Conservation (phyloP, 1,140 invertebrate genomes). For the Leptinotarsa defecta region DNA sequence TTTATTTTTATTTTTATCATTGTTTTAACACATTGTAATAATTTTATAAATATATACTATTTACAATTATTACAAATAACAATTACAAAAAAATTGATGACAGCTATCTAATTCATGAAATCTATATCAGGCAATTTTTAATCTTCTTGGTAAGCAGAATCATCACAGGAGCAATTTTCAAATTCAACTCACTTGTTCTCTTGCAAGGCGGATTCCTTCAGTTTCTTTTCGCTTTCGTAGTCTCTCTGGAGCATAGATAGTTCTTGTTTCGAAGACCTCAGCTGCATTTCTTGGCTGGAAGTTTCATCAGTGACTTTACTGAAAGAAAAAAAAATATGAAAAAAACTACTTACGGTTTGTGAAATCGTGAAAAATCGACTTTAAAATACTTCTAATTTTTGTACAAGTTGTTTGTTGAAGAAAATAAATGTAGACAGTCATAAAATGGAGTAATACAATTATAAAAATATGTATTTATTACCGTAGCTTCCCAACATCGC, state of each 20-base stretch:
- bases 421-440: background rate
- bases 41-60: too few relatives aligned
- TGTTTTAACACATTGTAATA: too few relatives aligned
- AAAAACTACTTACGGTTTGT: background rate
- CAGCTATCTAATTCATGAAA: too few relatives aligned
- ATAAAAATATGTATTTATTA: too few relatives aligned
- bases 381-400: background rate
- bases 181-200: slow-evolving; percentile 38
- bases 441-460: background rate
- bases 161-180: background rate
- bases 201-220: slow-evolving; percentile 36
- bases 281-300: slow-evolving; percentile 28
- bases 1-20: too few relatives aligned
- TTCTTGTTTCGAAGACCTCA: slow-evolving; percentile 35
- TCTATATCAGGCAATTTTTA: background rate
- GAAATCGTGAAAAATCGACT: background rate
- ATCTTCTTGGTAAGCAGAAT: background rate
- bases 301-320: slow-evolving; percentile 37
- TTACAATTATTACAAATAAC: too few relatives aligned
- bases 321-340: slow-evolving; percentile 22
- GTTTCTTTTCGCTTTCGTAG: slow-evolving; percentile 33
- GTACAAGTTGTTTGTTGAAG: background rate
- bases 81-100: too few relatives aligned
- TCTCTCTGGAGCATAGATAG: slow-evolving; percentile 32
- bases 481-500: background rate